Base-by-base conservation (phyloP, 1,140 invertebrate species). In the Nixonia krombeini region DNA sequence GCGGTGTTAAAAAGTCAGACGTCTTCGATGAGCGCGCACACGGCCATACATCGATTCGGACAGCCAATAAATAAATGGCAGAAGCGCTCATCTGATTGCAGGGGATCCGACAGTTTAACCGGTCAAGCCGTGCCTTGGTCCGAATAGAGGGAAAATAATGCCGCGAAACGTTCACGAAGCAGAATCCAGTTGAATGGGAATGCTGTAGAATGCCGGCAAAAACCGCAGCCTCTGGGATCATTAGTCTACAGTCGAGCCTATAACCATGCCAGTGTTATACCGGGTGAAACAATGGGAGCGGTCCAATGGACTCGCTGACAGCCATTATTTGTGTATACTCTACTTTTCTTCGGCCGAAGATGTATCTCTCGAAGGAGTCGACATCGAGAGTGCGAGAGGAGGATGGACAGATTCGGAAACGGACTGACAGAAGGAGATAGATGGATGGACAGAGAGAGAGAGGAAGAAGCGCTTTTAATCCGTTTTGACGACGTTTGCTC, bases 131-230 rank as follows among this genome's bases (percentile, higher is more conserved):
- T 49, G 40, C 47, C 31, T 28, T 37, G 46, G 37, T 50, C 49
- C 47, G n/a, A n/a, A 41, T 52, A 61, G 31, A 72, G 57, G 63
- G 57, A 73, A 78, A 78, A 72, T 75, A 78, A 76, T 73, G 67
- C 74, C 41, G 64, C 29, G 53, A 67, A 76, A 65, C 55, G 70
- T 70, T 66, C 64, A 68, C 56, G 56, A 47, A 69, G 63, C 63
- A 75, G 76, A 71, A 80, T 82, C 75, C 77, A 82, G 79, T 75
- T 78, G 77, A 83, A 84, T 82, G 83, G 74, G 83, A 85, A 85
- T 85, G 82, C 77, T 83, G 83, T 84, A 85, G 83, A 85, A 85
- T 85, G 83, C 64, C 75, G 75, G 73, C 81, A 85, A 85, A 85
- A 85, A 85, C 79, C 79, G 66, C 79, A 83, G 79, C 53, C 78